Evolutionary conservation across 2,888 invertebrate genomes (phyloP), one percentile per base, ranked within the genome.

Genomic region (Microctonus hyperodae): DNA sequence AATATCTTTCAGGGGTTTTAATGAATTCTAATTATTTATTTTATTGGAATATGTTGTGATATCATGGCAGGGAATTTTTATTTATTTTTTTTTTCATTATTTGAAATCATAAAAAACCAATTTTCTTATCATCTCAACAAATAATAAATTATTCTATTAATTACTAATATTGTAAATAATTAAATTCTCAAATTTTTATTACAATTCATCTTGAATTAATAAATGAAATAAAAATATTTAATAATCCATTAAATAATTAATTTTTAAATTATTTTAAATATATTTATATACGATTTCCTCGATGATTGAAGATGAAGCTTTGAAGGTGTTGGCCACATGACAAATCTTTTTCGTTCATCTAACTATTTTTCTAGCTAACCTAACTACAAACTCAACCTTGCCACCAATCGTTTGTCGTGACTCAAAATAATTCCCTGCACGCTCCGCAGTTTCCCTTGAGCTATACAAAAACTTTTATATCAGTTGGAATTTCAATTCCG

Each of bases 401-500:
- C 31, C 51, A 25, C 25, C 51, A 11, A 25, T 23, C 33, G 55
- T 25, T 55, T 31, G 51, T 51, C 51, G 51, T 31, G 55, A 33
- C 16, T 31, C 28, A 55, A 55, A 55, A 55, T 55, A 33, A 55
- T 55, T 55, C 31, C 20, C 33, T 31, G 55, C 31, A 55, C 55
- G 55, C 55, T 55, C 31, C 7, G 33, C 55, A 16, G n/a, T 33
- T 55, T 55, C 55, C 20, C 55, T 31, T 55, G 55, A 55, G 31
- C 31, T n/a, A 33, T 10, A 31, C 28, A 31, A 55, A 31, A 55
- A 33, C 31, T 55, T 55, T 51, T 51, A 44, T 44, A 25, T 28
- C n/a, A 55, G 55, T 55, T 55, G 55, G 55, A 55, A 55, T 55
- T 55, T 55, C 55, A 55, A 55, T 55, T 55, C 9, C 55, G 25